These are phyloP conservation scores for Alosa sapidissima DNA, from an alignment of 2,797 vertebrate species.

Conservation along the genomic window DNA sequence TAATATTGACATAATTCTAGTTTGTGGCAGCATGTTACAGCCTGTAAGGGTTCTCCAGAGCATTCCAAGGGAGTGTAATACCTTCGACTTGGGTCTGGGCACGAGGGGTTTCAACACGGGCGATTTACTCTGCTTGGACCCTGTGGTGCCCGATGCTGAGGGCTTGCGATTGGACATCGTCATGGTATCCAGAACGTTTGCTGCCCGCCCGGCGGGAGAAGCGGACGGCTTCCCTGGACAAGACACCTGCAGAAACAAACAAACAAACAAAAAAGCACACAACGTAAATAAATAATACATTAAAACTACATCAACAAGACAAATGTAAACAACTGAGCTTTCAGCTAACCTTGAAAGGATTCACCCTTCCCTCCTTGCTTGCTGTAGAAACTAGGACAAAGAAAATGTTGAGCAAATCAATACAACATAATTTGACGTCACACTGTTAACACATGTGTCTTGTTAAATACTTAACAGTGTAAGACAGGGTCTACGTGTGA, in stretches of 20 bases:
- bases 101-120: conserved; percentile 86
- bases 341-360: conserved; percentile 92
- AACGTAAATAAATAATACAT: neutral
- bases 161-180: conserved; percentile 75
- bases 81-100: conserved; percentile 84
- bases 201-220: conserved; percentile 57
- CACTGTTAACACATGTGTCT: too few species aligned
- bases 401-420: neutral
- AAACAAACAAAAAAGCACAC: neutral
- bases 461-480: too few species aligned
- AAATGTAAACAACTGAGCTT: neutral
- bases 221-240: conserved; percentile 71
- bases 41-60: too few species aligned
- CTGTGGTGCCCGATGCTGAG: conserved; percentile 50
- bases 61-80: conserved; percentile 32
- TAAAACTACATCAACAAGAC: neutral
- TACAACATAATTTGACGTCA: too few species aligned
- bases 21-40: too few species aligned
- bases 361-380: conserved; percentile 78
- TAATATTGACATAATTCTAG: too few species aligned
- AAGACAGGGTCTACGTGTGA: neutral
- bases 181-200: conserved; percentile 89
- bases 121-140: conserved; percentile 68
- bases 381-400: conserved; percentile 49
- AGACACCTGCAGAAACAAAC: conserved; percentile 71